Evolutionary conservation across 2,113 vertebrate genomes (phyloP), one percentile per base, ranked within the genome.

Genomic region (Amblyopsis rosae): DNA sequence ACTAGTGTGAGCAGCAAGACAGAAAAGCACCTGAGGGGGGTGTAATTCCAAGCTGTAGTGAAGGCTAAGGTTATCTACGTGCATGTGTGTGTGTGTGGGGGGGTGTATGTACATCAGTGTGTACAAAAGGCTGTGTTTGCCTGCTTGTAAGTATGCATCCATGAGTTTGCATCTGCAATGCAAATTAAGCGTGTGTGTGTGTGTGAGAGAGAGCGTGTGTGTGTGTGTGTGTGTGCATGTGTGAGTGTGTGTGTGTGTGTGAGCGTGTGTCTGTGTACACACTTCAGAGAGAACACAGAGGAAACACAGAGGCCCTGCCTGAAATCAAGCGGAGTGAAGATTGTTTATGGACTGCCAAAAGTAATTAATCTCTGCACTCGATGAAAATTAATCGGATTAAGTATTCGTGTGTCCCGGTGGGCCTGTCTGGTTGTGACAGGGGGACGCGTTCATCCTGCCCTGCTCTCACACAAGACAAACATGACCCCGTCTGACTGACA

Each of bases 311-410:
- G 70, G 65, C 84, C 87, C 67, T 80, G 79, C 83, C 77, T 65
- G 68, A 89, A 87, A 83, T 88, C 76, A 85, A 85, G 66, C 79
- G 65, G 71, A 81, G 77, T 69, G 79, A 80, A 90, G 87, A 89
- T 87, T 88, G 89, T 91, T 91, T 90, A 86, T 89, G 83, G 83
- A 80, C 86, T 88, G 90, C 82, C 87, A 89, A 87, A 87, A 88
- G 88, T 86, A 90, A 93, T 91, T 91, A 87, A 91, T 89, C 80
- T 87, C 61, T 81, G 74, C 67, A 75, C 82, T 87, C 77, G 58
- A 73, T 81, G 77, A 81, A 84, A 88, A 88, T 84, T 80, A 91
- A 91, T 90, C 73, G 66, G 85, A 90, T 91, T 92, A 89, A 84
- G 85, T 62, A 58, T 80, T 72, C 72, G 79, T 41, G 62, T 86